Evolutionary conservation across 2,888 invertebrate species (phyloP).

Genomic region (Alloscopus bannaensis): DNA sequence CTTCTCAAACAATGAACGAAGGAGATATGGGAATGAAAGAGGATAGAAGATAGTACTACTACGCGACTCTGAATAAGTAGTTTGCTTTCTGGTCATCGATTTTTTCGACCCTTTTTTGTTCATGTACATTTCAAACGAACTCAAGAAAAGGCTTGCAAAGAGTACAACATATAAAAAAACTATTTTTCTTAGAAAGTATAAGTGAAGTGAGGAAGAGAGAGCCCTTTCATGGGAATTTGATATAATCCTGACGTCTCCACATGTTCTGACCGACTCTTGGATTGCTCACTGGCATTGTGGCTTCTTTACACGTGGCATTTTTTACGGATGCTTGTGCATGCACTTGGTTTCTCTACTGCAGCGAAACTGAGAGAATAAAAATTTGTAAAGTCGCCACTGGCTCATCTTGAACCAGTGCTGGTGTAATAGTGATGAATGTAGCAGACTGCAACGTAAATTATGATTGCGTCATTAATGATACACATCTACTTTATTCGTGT

Average conservation of each 20-base stretch:
- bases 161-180: no score
- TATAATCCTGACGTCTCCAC: slow-evolving; percentile 49
- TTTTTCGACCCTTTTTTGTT: slow-evolving; percentile 21
- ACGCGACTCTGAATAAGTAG: no score
- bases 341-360: no score
- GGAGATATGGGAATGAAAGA: slow-evolving; percentile 35
- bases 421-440: slow-evolving; percentile 13
- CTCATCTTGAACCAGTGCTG: slow-evolving; percentile 16
- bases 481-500: slow-evolving; percentile 23
- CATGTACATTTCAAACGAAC: no score
- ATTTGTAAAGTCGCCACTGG: slow-evolving; percentile 49
- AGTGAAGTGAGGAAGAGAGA: no score
- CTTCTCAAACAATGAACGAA: no score
- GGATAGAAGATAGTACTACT: no score
- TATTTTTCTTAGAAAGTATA: no score
- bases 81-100: slow-evolving; percentile 31
- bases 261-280: slow-evolving; percentile 25
- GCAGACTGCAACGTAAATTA: slow-evolving; percentile 52
- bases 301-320: slow-evolving; percentile 60
- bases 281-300: slow-evolving; percentile 11
- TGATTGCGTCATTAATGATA: slow-evolving; percentile 57
- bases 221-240: slow-evolving; percentile 59
- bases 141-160: no score
- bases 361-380: background rate
- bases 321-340: slow-evolving; percentile 50